phyloP scores from a whole-genome alignment of 2,888 invertebrate species.

The Sphaerophoria taeniata region DNA sequence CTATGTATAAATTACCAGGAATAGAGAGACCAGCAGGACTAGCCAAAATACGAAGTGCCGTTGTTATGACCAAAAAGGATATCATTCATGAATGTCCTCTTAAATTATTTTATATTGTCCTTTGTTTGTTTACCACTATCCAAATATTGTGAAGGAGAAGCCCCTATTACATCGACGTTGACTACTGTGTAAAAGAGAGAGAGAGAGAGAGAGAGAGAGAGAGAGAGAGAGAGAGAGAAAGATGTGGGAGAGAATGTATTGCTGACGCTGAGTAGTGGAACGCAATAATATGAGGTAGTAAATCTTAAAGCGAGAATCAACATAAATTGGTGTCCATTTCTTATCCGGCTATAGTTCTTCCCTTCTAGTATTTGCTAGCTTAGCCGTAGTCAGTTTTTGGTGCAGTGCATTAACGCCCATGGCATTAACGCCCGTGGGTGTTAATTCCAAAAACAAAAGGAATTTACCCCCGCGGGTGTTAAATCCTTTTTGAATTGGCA shows the following conservation, averaged over 20 bases:
- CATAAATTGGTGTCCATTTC: slow-evolving; percentile 68
- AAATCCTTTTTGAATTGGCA: too few relatives aligned
- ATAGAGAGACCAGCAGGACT: neutral
- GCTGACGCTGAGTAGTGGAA: too few relatives aligned
- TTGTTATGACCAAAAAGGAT: slow-evolving; percentile 60
- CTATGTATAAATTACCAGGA: neutral
- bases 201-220: too few relatives aligned
- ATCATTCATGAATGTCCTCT: slow-evolving; percentile 72
- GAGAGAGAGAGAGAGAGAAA: too few relatives aligned
- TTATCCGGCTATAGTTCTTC: slow-evolving; percentile 50
- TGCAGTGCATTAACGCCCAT: too few relatives aligned
- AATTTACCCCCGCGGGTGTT: too few relatives aligned
- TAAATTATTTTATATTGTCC: slow-evolving; percentile 74
- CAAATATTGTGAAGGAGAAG: neutral
- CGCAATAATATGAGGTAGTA: slow-evolving; percentile 68
- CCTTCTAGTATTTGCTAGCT: slow-evolving; percentile 5
- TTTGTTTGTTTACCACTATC: slow-evolving; percentile 15
- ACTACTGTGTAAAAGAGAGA: neutral
- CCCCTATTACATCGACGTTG: neutral
- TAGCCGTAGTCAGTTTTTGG: neutral
- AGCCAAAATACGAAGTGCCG: slow-evolving; percentile 44
- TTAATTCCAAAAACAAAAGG: too few relatives aligned
- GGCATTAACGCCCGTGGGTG: too few relatives aligned
- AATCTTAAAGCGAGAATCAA: slow-evolving; percentile 69
- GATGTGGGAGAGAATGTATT: slow-evolving; percentile 5